Conservation (phyloP, 2,888 invertebrate species). For the Troilus luridus region DNA sequence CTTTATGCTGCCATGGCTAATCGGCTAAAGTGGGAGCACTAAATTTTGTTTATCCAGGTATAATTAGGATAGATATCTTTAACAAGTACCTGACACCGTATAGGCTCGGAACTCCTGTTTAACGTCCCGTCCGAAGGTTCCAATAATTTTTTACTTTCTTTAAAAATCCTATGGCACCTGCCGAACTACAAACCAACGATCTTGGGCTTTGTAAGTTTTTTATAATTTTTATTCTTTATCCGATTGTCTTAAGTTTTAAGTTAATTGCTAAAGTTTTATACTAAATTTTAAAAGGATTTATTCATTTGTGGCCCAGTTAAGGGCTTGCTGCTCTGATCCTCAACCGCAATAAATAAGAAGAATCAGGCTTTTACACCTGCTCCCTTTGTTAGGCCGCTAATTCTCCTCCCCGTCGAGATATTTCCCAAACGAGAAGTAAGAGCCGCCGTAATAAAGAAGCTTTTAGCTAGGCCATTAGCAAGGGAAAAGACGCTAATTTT, state of each 20-base stretch:
- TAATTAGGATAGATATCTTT: too few species aligned
- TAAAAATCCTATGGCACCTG: too few species aligned
- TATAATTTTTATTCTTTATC: background rate
- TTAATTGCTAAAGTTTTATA: background rate
- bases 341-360: conserved; percentile 17
- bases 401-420: background rate
- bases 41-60: too few species aligned
- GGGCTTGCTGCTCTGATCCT: background rate
- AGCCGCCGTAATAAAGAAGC: conserved; percentile 33
- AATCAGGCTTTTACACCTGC: conserved; percentile 23
- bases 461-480: conserved; percentile 9
- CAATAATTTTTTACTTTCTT: too few species aligned
- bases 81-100: too few species aligned
- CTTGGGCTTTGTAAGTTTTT: too few species aligned
- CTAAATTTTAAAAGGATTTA: background rate
- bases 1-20: too few species aligned
- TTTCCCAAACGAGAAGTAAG: conserved; percentile 44
- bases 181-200: too few species aligned
- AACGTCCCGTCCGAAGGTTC: too few species aligned
- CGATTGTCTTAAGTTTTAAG: background rate
- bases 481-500: conserved; percentile 15
- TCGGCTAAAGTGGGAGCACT: too few species aligned
- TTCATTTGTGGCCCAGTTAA: background rate
- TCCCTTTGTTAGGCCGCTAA: conserved; percentile 23
- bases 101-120: too few species aligned